Evolutionary conservation across 2,888 invertebrate species (phyloP), one percentile per base, ranked within the genome.

Genomic region (Cryptocheilus praepositus): DNA sequence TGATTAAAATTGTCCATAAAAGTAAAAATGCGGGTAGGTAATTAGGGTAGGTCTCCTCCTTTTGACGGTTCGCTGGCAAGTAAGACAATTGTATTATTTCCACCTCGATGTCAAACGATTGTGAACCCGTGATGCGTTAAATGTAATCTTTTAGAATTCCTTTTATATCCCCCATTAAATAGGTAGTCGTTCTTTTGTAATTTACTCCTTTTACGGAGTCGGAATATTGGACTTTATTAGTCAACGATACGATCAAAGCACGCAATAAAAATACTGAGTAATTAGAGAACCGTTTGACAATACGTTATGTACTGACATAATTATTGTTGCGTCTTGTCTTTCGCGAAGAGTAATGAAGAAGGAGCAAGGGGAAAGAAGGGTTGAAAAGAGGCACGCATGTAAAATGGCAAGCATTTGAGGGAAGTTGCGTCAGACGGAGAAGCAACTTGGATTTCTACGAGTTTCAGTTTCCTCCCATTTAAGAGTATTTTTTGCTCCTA

Each of bases 31-130:
- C 77, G 76, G 82, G 79, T 76, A 79, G 74, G 77, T 79, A 84
- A 76, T 77, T 85, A 85, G 86, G n/a, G n/a, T n/a, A n/a, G n/a
- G n/a, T n/a, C n/a, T n/a, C n/a, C n/a, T n/a, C n/a, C n/a, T n/a
- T n/a, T n/a, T 85, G 85, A 86, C 85, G 46, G 11, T 46, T 16
- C 83, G 76, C 76, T 71, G 74, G 79, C 80, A 83, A 83, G 83
- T 82, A 84, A 85, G 83, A 85, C 83, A 85, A 85, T 86, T 86
- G 85, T 85, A 86, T 86, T 86, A 86, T 85, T 86, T 86, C 83
- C 84, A 85, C 83, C 80, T 82, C 78, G 81, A 77, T 84, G 84
- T 83, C 84, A 83, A 85, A 85, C 82, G 82, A 80, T 85, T 83
- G 76, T 78, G 68, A 82, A 83, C 77, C 81, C 76, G 79, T 76